phyloP scores from a whole-genome alignment of 2,888 invertebrate genomes.

The Homarus gammarus region DNA sequence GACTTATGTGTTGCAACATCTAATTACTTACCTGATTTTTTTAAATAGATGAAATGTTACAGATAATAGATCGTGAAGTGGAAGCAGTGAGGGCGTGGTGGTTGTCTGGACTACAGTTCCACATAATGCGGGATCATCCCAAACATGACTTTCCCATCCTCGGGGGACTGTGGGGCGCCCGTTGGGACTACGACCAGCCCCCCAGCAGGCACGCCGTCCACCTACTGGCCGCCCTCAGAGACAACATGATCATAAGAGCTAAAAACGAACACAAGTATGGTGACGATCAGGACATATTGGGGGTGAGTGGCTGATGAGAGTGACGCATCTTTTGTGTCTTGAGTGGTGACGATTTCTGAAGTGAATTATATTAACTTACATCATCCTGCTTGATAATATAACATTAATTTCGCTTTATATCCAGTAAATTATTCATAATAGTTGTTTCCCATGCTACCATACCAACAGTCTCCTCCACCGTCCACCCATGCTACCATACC shows the following conservation, averaged over 20 bases:
- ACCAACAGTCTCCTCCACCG: too few relatives aligned
- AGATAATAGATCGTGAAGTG: slow-evolving; percentile 10
- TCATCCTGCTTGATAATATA: too few relatives aligned
- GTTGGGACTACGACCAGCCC: not conserved
- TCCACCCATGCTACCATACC: too few relatives aligned
- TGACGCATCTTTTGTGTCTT: too few relatives aligned
- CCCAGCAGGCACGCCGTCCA: not conserved
- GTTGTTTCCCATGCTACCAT: too few relatives aligned
- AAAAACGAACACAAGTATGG: not conserved
- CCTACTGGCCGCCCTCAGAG: not conserved
- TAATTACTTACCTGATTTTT: not conserved
- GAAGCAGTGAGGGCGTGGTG: slow-evolving; percentile 37
- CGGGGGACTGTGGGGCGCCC: slow-evolving; percentile 47
- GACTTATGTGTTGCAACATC: not conserved
- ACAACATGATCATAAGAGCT: not conserved
- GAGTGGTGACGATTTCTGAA: not conserved
- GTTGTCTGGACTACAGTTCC: not conserved
- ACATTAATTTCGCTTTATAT: too few relatives aligned
- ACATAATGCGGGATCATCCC: slow-evolving; percentile 43
- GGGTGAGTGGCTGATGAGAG: not conserved
- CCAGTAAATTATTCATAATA: too few relatives aligned
- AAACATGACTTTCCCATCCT: slow-evolving; percentile 13
- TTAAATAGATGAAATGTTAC: too few relatives aligned
- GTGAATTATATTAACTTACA: too few relatives aligned
- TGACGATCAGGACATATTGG: not conserved